Conservation (phyloP, 2,113 vertebrate genomes). For the Cyprinodon variegatus region DNA sequence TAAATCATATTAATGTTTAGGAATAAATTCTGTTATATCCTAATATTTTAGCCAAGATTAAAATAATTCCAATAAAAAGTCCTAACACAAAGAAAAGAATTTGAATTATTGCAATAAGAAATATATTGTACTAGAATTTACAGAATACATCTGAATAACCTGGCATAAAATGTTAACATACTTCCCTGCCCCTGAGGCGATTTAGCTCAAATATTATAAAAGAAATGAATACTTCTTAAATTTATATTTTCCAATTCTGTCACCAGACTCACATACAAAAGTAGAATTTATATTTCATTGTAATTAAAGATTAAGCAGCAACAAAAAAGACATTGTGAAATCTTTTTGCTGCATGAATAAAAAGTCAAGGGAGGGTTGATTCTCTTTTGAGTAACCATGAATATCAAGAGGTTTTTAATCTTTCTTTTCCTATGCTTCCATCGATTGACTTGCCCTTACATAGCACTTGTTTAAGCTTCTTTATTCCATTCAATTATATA, state of each 20-base stretch:
- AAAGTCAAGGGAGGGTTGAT: conserved; percentile 28
- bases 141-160: conserved; percentile 30
- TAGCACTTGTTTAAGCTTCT: neutral
- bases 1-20: neutral
- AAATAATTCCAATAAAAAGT: neutral
- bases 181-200: conserved; percentile 33
- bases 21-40: neutral
- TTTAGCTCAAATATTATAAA: conserved; percentile 55
- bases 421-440: conserved; percentile 5
- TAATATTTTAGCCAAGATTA: neutral
- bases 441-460: neutral
- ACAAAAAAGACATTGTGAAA: conserved; percentile 54
- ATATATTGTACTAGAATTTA: conserved; percentile 14
- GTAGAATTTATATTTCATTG: conserved; percentile 46
- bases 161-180: conserved; percentile 38
- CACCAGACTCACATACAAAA: conserved; percentile 61
- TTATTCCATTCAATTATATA: conserved; percentile 11
- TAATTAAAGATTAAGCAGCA: conserved; percentile 63
- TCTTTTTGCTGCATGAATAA: conserved; percentile 58
- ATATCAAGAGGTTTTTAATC: conserved; percentile 21
- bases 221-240: conserved; percentile 36
- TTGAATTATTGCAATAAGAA: conserved; percentile 16
- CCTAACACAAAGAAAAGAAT: conserved; percentile 25
- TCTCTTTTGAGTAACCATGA: conserved; percentile 28
- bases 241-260: conserved; percentile 38